Evolutionary conservation across 2,888 invertebrate species (phyloP), one percentile per base, ranked within the genome.

Genomic region (Agelastica alni): DNA sequence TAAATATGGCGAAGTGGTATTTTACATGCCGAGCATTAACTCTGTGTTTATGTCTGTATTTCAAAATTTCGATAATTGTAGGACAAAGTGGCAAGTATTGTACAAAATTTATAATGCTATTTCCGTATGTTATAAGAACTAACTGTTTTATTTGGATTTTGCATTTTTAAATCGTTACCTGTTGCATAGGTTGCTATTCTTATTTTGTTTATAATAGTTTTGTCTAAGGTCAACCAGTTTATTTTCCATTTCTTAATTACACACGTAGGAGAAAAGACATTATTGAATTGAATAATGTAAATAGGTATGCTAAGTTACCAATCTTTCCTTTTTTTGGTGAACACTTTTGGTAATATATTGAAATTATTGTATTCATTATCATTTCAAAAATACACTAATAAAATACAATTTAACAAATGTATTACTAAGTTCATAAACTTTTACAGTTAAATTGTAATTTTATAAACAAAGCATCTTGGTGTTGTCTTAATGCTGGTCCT

Each of bases 1-100:
- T 66, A 69, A 73, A 70, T 66, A 73, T 73, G 72, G 72, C 71
- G 68, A 65, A 61, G 56, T 58, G 65, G 58, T 62, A 63, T 66
- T 55, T 63, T 60, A 51, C 60, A 56, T 64, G 67, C 64, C 64
- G 63, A 53, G 62, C 66, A 64, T 69, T 67, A 57, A 65, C 64
- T 53, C 62, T 67, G 58, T 66, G 59, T 65, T 67, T 70, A 60
- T 57, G 68, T 44, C 42, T 70, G 59, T 61, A 66, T 57, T 49
- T 62, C 36, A 51, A 56, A 46, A 62, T 67, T 42, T 48, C 54
- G 30, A 36, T 55, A 4, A 57, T 59, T 51, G 46, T 55, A 53
- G 62, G 61, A 18, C 41, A 47, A 43, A 59, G 54, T 28, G 65
- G 69, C 68, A 51, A 60, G 65, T 65, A 52, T 30, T 56, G 46